Evolutionary conservation across 2,113 vertebrate genomes (phyloP).

Genomic region (Ibidorhyncha struthersii): DNA sequence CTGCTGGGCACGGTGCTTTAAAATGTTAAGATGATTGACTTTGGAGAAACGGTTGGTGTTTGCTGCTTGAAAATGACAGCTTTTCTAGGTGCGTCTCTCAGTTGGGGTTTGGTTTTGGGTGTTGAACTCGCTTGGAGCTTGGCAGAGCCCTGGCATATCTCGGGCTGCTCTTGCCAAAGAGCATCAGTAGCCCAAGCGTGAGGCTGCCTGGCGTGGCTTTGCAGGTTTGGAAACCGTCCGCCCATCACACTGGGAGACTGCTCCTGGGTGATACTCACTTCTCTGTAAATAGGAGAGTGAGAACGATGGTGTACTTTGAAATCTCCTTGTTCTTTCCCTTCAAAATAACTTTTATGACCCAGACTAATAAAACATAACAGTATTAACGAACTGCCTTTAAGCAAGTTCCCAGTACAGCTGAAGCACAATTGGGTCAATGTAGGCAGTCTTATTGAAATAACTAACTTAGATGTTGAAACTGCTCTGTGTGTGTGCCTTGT

Average conservation of each 20-base stretch:
- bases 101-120: neutral
- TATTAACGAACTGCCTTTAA: neutral
- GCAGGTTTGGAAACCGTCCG: neutral
- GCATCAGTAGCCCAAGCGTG: neutral
- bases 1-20: neutral
- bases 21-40: neutral
- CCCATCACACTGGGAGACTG: fast-evolving
- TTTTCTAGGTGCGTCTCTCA: fast-evolving
- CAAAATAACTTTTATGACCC: neutral
- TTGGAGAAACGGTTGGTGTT: neutral
- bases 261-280: neutral
- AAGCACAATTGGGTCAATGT: slow-evolving; percentile 36
- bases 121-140: neutral
- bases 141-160: neutral
- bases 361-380: neutral
- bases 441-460: slow-evolving; percentile 4
- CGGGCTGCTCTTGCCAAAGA: neutral
- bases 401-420: neutral
- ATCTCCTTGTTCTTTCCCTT: neutral
- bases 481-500: neutral
- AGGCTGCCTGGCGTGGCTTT: neutral
- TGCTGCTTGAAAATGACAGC: neutral
- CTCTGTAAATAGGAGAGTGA: neutral
- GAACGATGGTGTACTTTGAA: neutral
- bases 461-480: slow-evolving; percentile 29